Evolutionary conservation across 2,888 invertebrate species (phyloP).

Genomic region (Adineta ricciae): DNA sequence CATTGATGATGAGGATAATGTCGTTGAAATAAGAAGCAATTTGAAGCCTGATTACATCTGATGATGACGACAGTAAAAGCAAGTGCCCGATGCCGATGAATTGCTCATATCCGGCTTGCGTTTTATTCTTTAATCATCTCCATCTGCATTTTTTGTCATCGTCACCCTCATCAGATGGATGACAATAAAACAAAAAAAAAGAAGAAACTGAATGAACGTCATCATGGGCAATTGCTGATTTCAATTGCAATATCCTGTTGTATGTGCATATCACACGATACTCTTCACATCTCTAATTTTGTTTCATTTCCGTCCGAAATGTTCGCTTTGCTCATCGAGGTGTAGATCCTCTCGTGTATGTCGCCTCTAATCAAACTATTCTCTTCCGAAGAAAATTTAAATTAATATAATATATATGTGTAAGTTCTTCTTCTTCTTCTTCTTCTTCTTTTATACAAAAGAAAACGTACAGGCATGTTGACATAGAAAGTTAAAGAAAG

Average conservation of each 20-base stretch:
- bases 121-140: constrained; percentile 9
- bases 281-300: constrained; percentile 16
- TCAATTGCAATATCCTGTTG: constrained; percentile 23
- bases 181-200: constrained; percentile 2
- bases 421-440: neutral
- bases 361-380: neutral
- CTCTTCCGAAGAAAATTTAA: neutral
- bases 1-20: neutral
- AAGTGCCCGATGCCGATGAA: constrained; percentile 9
- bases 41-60: constrained; percentile 20
- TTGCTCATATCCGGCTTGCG: neutral
- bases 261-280: neutral
- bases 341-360: neutral
- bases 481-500: neutral
- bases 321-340: constrained; percentile 7
- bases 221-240: constrained; percentile 1
- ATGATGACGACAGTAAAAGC: neutral
- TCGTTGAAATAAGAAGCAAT: neutral
- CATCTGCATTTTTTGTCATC: neutral
- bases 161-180: neutral
- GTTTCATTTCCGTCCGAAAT: constrained; percentile 2
- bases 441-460: neutral
- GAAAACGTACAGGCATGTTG: neutral
- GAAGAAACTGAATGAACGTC: neutral
- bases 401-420: neutral